These are phyloP conservation scores for Drosophila nigrodunni DNA, from an alignment of 1,140 invertebrate genomes.

Conservation along the genomic window DNA sequence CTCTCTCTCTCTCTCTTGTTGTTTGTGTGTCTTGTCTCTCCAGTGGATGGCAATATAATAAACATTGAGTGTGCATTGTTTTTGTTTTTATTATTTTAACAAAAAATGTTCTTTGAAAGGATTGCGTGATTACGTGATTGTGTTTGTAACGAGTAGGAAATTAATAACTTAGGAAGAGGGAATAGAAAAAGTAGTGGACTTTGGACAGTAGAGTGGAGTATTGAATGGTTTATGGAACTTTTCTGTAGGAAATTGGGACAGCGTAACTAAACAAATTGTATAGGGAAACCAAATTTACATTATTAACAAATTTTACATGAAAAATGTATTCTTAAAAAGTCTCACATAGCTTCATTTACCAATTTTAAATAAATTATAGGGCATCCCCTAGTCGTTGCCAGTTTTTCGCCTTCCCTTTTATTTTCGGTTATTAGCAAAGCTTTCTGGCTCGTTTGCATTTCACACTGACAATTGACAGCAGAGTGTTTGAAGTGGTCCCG, in stretches of 20 bases:
- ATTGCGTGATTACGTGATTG: slow-evolving; percentile 6
- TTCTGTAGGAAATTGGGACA: too few relatives aligned
- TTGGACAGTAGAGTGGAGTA: too few relatives aligned
- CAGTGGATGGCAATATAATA: slow-evolving; percentile 23
- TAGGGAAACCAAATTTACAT: too few relatives aligned
- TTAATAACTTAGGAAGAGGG: background rate
- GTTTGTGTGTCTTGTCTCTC: too few relatives aligned
- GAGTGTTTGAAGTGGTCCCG: slow-evolving; percentile 35
- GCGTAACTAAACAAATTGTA: too few relatives aligned
- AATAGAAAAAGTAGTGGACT: too few relatives aligned
- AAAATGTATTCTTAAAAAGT: too few relatives aligned
- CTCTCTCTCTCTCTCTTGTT: slow-evolving; percentile 24
- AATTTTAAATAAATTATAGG: background rate
- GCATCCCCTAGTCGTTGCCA: slow-evolving; percentile 12
- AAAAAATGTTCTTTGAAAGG: slow-evolving; percentile 7
- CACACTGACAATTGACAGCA: slow-evolving; percentile 23
- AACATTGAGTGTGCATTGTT: slow-evolving; percentile 21
- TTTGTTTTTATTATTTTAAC: slow-evolving; percentile 9
- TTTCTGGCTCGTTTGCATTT: slow-evolving; percentile 37
- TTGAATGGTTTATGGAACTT: too few relatives aligned
- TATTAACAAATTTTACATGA: too few relatives aligned
- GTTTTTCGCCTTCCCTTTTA: background rate
- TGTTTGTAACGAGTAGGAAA: background rate
- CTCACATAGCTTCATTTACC: too few relatives aligned
- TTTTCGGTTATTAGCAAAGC: slow-evolving; percentile 14